Evolutionary conservation across 2,797 vertebrate species (phyloP).

Genomic region (Hippoglossus hippoglossus): DNA sequence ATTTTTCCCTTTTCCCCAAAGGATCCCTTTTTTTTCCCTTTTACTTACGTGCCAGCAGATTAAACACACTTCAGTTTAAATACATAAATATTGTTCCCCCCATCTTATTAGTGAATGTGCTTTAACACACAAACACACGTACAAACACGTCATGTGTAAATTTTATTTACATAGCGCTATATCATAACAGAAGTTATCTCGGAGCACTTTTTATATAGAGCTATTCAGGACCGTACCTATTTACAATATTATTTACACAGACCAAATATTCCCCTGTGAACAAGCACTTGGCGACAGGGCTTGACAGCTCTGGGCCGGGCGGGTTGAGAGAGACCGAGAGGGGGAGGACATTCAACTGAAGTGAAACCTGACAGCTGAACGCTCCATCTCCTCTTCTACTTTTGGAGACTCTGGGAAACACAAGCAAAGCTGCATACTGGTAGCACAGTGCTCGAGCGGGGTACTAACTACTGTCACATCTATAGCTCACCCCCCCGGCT

Average conservation of each 20-base stretch:
- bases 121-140: conserved; percentile 13
- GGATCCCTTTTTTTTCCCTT: not conserved
- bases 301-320: not conserved
- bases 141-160: not conserved
- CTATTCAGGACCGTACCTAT: not conserved
- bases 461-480: conserved; percentile 9
- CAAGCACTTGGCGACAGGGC: not conserved
- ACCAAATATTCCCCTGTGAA: not conserved
- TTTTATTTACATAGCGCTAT: not conserved
- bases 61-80: conserved; percentile 52
- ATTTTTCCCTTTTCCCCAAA: not conserved
- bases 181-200: conserved; percentile 1
- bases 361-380: not conserved
- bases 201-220: not conserved
- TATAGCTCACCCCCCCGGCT: conserved; percentile 15
- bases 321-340: not conserved
- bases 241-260: not conserved
- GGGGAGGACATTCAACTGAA: not conserved
- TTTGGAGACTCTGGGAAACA: not conserved
- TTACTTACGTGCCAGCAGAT: conserved; percentile 25
- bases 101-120: conserved; percentile 32
- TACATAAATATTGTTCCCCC: conserved; percentile 57
- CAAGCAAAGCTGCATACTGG: not conserved
- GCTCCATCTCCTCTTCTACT: not conserved
- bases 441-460: not conserved